These are phyloP conservation scores for Chionomys nivalis DNA, from an alignment of 2,113 vertebrate genomes.

Conservation along the genomic window DNA sequence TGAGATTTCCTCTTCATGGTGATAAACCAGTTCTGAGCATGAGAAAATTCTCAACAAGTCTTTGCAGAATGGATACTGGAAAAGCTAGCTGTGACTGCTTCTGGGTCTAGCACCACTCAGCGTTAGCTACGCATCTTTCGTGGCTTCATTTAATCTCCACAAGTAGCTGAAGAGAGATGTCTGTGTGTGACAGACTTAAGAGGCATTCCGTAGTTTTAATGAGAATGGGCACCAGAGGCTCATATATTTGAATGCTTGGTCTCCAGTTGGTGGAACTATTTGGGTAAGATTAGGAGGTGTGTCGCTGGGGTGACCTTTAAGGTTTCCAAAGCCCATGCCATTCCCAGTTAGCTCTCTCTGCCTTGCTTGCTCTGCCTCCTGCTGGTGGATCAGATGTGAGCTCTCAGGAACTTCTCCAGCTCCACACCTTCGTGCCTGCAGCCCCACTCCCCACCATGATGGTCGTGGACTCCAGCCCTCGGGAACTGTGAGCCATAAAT, in stretches of 20 bases:
- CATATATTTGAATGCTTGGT: neutral
- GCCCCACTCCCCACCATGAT: neutral
- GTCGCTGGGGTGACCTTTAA: neutral
- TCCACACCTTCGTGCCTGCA: neutral
- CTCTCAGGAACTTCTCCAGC: neutral
- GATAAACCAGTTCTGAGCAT: neutral
- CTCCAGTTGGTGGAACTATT: neutral
- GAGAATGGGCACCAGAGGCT: neutral
- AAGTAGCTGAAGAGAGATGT: neutral
- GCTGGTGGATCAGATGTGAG: neutral
- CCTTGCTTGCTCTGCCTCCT: neutral
- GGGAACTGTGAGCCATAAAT: neutral
- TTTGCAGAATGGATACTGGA: neutral
- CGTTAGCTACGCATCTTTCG: neutral
- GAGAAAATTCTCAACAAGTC: neutral
- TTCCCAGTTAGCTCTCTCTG: neutral
- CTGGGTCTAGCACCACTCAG: neutral
- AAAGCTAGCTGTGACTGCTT: neutral
- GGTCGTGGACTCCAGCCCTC: neutral
- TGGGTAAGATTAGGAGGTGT: neutral
- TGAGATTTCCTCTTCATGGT: neutral
- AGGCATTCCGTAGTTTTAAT: neutral
- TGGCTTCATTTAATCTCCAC: neutral
- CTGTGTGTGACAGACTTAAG: neutral
- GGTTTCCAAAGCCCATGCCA: neutral